phyloP scores from a whole-genome alignment of 1,140 invertebrate genomes.

The Cydia splendana region DNA sequence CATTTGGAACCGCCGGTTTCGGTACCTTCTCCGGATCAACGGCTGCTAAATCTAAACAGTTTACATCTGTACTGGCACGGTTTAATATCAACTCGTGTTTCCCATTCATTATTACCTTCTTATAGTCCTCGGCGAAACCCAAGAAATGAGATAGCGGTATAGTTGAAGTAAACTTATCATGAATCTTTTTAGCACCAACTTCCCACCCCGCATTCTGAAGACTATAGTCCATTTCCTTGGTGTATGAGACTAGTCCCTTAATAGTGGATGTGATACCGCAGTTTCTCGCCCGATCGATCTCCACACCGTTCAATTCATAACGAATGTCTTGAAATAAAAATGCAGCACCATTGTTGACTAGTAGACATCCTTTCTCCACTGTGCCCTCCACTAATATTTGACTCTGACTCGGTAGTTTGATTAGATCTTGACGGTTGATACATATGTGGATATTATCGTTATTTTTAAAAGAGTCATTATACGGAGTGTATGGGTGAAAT shows the following conservation, averaged over 20 bases:
- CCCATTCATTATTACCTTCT: slow-evolving; percentile 63
- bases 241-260: not conserved
- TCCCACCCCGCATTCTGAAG: not conserved
- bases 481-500: not conserved
- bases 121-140: slow-evolving; percentile 43
- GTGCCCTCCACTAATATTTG: not conserved
- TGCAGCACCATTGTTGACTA: not conserved
- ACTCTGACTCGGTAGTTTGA: not conserved
- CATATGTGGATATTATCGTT: not conserved
- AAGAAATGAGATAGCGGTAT: not conserved
- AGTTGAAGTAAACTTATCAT: not conserved
- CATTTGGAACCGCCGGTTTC: not conserved
- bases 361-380: not conserved
- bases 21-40: not conserved
- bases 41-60: slow-evolving; percentile 18
- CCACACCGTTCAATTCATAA: not conserved
- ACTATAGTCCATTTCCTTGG: not conserved
- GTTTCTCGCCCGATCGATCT: not conserved
- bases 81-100: slow-evolving; percentile 72
- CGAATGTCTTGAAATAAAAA: slow-evolving; percentile 14
- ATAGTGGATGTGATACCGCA: not conserved
- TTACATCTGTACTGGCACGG: slow-evolving; percentile 49
- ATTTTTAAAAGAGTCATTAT: slow-evolving; percentile 1
- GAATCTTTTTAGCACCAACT: not conserved
- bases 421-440: not conserved